Conservation (phyloP, 1,140 invertebrate genomes). For the Micrasema longulum region DNA sequence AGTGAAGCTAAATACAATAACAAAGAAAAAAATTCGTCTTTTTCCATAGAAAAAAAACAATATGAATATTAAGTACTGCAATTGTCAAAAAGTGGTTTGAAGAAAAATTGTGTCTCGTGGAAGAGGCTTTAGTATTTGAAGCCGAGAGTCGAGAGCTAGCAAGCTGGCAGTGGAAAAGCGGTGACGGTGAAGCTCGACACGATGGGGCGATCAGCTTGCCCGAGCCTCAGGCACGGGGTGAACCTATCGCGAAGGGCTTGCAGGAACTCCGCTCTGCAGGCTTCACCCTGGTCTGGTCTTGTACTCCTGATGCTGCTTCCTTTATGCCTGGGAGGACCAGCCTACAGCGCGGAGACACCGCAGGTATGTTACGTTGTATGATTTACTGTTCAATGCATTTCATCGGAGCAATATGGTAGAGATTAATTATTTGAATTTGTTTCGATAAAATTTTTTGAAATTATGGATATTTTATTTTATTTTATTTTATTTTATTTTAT, state of each 20-base stretch:
- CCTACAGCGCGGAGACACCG: conserved; percentile 51
- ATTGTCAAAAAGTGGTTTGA: conserved; percentile 9
- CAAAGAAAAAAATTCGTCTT: neutral
- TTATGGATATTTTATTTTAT: neutral
- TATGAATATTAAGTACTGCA: no score
- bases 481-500: no score
- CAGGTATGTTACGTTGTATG: conserved; percentile 38
- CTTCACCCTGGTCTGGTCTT: conserved; percentile 27
- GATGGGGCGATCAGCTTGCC: conserved; percentile 56
- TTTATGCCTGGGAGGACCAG: conserved; percentile 47
- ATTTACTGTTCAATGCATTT: neutral
- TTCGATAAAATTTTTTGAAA: neutral
- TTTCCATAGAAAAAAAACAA: neutral
- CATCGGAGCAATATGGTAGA: neutral
- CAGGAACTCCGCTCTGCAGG: no score
- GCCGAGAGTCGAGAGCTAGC: neutral
- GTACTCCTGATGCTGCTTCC: conserved; percentile 55
- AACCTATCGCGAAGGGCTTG: conserved; percentile 70
- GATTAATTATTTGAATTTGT: no score
- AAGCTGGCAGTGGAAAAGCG: conserved; percentile 54
- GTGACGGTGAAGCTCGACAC: conserved; percentile 56
- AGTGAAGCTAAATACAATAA: neutral
- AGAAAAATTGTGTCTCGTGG: neutral
- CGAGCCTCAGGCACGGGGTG: conserved; percentile 67
- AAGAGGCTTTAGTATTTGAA: neutral